Evolutionary conservation across 2,888 invertebrate genomes (phyloP), one percentile per base, ranked within the genome.

Genomic region (Melanostoma mellinum): DNA sequence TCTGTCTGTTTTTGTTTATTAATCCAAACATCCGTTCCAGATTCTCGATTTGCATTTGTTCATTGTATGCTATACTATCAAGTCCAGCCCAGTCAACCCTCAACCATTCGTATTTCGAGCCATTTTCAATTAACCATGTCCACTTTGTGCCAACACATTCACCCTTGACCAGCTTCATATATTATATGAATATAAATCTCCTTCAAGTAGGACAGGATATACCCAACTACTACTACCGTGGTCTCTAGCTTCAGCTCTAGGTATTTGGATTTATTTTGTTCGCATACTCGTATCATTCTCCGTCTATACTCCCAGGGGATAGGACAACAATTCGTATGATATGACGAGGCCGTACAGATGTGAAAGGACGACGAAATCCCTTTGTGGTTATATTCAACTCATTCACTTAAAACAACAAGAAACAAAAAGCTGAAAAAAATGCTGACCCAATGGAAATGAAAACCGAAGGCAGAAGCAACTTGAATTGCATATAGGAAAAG

Each of bases 111-210:
- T 61, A 55, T 68, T 73, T 36, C 32, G 10, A 74, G 55, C 67
- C 50, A 79, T 79, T 84, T 79, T 58, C 79, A 84, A 79, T 84
- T 79, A 79, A 75, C 65, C 61, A 67, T 67, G 74, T 78, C 84
- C 79, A 75, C 67, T 75, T 71, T 71, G 71, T 71, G 71, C 74
- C 60, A 71, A 69, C 71, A 67, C 60, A 61, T 44, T 75, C 67
- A 79, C 38, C 84, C 71, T 68, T 75, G 84, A 65, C 72, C 68
- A 55, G 60, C 50, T 9, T 53, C 40, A 60, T 63, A 20, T 6
- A 50, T 38, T 50, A 50, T 63, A 63, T 63, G 50, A 50, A 63
- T 50, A 50, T 50, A 20, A 38, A 20, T 35, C 35, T 46, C 38
- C 63, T 50, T 38, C 6, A 38, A 44, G 53, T 33, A 35, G 20